Conservation (phyloP, 2,797 vertebrate genomes). For the Neosalanx taihuensis region DNA sequence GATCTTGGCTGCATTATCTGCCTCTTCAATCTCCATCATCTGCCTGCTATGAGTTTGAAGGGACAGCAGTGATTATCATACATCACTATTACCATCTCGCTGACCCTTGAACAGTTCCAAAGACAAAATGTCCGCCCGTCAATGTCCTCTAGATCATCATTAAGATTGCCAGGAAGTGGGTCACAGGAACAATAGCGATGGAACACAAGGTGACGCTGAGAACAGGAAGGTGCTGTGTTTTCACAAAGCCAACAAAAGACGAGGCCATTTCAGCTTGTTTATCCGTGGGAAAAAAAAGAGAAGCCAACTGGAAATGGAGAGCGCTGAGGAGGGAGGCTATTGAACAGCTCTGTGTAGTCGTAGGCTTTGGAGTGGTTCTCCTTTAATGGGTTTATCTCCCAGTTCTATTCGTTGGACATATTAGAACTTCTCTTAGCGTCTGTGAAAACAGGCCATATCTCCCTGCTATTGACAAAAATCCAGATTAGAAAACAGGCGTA, state of each 20-base stretch:
- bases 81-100: conserved; percentile 12
- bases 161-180: conserved; percentile 18
- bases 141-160: conserved; percentile 26
- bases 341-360: background rate
- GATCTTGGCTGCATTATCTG: conserved; percentile 14
- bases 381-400: background rate
- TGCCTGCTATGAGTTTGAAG: conserved; percentile 2
- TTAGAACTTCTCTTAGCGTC: background rate
- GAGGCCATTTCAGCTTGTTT: conserved; percentile 3
- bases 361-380: background rate
- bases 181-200: background rate
- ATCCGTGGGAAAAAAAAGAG: background rate
- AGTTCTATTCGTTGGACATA: background rate
- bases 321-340: background rate
- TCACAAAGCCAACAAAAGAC: background rate
- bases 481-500: no score
- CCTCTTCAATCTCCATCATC: conserved; percentile 5
- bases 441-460: background rate
- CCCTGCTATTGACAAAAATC: no score
- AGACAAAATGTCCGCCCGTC: conserved; percentile 13
- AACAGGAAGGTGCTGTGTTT: background rate
- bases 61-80: conserved; percentile 21
- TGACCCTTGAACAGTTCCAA: conserved; percentile 10
- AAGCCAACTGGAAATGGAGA: background rate
- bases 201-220: background rate